Evolutionary conservation across 2,888 invertebrate genomes (phyloP).

Genomic region (Drosophila nr. perissopoda): DNA sequence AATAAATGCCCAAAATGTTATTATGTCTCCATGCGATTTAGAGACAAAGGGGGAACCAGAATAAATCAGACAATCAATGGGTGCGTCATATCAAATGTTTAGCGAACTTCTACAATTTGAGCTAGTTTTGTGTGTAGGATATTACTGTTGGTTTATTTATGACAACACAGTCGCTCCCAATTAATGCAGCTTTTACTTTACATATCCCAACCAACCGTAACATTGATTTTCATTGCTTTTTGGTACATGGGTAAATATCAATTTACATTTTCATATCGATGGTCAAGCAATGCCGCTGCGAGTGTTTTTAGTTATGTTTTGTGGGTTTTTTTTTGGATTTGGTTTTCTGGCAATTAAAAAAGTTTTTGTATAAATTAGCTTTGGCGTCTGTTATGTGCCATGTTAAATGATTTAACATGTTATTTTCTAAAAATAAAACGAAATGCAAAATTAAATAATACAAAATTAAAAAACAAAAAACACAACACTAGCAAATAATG

Average conservation of each 20-base stretch:
- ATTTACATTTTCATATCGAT: slow-evolving; percentile 43
- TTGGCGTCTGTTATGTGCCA: slow-evolving; percentile 31
- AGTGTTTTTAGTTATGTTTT: slow-evolving; percentile 12
- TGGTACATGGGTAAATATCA: slow-evolving; percentile 35
- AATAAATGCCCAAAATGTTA: slow-evolving; percentile 63
- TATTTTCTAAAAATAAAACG: slow-evolving; percentile 27
- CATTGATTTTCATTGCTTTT: slow-evolving; percentile 5
- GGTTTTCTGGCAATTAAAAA: slow-evolving; percentile 39
- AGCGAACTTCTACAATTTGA: slow-evolving; percentile 23
- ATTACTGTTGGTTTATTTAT: slow-evolving; percentile 40
- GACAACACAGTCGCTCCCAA: slow-evolving; percentile 30
- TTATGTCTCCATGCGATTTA: slow-evolving; percentile 33
- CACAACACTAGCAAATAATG: slow-evolving; percentile 24
- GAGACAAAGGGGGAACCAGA: slow-evolving; percentile 4
- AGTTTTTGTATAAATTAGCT: slow-evolving; percentile 48
- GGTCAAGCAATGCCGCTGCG: slow-evolving; percentile 12
- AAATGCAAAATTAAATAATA: slow-evolving; percentile 7
- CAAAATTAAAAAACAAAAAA: slow-evolving; percentile 2
- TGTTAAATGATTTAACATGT: slow-evolving; percentile 51
- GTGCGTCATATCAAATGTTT: slow-evolving; percentile 33
- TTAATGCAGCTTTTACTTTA: slow-evolving; percentile 32
- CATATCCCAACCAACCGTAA: slow-evolving; percentile 11
- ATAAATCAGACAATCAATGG: slow-evolving; percentile 47
- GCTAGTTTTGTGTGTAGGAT: slow-evolving; percentile 23
- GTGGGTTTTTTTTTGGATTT: not conserved